These are phyloP conservation scores for Caenorhabditis brenneri DNA, from an alignment of 1,140 invertebrate genomes.

Conservation along the genomic window DNA sequence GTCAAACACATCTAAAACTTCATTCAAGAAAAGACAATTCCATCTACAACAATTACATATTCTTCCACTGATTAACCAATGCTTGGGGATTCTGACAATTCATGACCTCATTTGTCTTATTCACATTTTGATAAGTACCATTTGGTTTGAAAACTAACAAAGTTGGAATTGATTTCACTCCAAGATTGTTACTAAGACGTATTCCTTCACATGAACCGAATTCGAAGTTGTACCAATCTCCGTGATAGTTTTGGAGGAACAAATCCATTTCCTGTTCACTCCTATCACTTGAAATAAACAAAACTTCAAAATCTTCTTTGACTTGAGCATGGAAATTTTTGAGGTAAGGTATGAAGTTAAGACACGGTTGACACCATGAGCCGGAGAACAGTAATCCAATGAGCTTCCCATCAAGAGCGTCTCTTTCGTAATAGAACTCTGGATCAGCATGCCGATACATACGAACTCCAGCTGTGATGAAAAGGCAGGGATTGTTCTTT, in stretches of 20 bases:
- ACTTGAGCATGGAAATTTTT: constrained; percentile 64
- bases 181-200: not conserved
- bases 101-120: constrained; percentile 61
- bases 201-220: constrained; percentile 52
- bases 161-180: constrained; percentile 64
- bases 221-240: constrained; percentile 61
- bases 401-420: constrained; percentile 54
- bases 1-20: too few species aligned
- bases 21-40: too few species aligned
- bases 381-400: constrained; percentile 69
- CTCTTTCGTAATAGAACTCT: too few species aligned
- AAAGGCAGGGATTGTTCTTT: too few species aligned
- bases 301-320: constrained; percentile 66
- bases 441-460: not conserved
- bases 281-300: constrained; percentile 64
- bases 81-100: not conserved
- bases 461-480: too few species aligned
- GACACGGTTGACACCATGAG: constrained; percentile 66
- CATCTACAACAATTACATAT: too few species aligned
- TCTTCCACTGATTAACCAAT: not conserved
- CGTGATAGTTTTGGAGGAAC: constrained; percentile 63
- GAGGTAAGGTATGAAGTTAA: constrained; percentile 65
- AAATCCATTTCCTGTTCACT: constrained; percentile 61
- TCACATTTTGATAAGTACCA: constrained; percentile 60
- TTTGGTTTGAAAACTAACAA: constrained; percentile 66